phyloP scores from a whole-genome alignment of 2,888 invertebrate species.

The Pteria penguin region DNA sequence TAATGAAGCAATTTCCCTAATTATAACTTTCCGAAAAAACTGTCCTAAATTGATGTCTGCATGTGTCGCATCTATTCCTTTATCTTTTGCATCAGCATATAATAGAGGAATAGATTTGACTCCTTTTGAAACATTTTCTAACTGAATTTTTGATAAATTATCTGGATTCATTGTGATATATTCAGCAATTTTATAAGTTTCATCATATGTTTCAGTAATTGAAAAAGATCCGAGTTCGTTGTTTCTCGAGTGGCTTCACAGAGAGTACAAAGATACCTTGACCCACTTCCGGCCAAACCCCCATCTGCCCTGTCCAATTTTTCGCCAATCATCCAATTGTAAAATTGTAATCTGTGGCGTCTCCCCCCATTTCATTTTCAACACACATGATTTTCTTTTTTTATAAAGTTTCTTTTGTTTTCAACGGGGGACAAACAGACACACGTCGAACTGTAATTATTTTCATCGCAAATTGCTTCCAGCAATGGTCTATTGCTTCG shows the following conservation, averaged over 20 bases:
- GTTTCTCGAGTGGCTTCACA: conserved; percentile 17
- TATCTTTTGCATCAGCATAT: too few relatives aligned
- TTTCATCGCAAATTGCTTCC: conserved; percentile 11
- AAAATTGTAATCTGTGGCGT: conserved; percentile 3
- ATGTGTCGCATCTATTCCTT: too few relatives aligned
- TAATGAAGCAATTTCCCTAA: not conserved
- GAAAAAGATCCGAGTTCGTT: conserved; percentile 3
- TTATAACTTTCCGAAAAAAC: conserved; percentile 9
- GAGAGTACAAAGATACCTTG: conserved; percentile 7
- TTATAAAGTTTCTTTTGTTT: conserved; percentile 1
- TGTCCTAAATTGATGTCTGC: too few relatives aligned
- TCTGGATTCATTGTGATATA: conserved; percentile 5
- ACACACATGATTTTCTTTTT: conserved; percentile 2
- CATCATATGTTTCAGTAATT: not conserved
- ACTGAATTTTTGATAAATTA: not conserved
- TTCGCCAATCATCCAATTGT: conserved; percentile 16
- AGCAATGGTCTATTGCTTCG: conserved; percentile 3
- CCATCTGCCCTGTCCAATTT: conserved; percentile 8
- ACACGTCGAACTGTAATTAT: not conserved
- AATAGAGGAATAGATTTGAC: not conserved
- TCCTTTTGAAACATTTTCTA: conserved; percentile 8
- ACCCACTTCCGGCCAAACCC: conserved; percentile 16
- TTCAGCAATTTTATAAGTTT: not conserved
- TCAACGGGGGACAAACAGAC: conserved; percentile 13
- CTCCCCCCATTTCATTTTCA: conserved; percentile 1